Percentiles rank a stretch among this genome's conserved stretches.
phyloP scores from a whole-genome alignment of 2,113 vertebrate species.

The Nycticebus coucang region DNA sequence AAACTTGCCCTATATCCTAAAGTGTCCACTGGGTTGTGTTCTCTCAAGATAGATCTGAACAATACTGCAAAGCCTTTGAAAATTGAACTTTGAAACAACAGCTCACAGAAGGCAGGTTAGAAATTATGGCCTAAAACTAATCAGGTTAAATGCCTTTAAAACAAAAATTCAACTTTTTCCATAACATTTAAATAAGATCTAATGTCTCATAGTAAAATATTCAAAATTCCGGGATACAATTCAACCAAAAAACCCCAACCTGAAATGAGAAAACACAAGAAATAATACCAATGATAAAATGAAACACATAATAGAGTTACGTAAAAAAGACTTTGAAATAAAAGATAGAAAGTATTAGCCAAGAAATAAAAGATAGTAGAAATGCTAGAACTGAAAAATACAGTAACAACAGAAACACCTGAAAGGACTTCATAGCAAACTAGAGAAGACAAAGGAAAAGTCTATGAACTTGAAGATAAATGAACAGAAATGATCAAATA shows the following conservation, averaged over 20 bases:
- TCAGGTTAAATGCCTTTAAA: neutral
- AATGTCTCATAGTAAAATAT: neutral
- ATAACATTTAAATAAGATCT: neutral
- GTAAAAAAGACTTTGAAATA: neutral
- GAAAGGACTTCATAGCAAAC: neutral
- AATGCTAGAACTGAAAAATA: neutral
- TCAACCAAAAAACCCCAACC: neutral
- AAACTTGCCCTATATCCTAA: neutral
- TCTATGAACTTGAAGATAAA: neutral
- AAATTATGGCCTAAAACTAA: neutral
- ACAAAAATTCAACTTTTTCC: neutral
- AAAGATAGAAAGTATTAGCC: neutral
- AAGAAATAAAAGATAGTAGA: neutral
- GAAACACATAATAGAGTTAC: neutral
- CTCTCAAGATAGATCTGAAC: neutral
- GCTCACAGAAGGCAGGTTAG: neutral
- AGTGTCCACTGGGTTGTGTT: neutral
- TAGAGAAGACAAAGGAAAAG: neutral
- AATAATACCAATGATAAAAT: neutral
- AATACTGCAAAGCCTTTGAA: neutral
- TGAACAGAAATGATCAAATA: neutral
- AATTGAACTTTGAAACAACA: neutral
- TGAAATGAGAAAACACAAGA: neutral
- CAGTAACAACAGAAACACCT: neutral
- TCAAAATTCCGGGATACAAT: neutral